phyloP scores from a whole-genome alignment of 2,797 vertebrate genomes.

The Tapirus indicus region DNA sequence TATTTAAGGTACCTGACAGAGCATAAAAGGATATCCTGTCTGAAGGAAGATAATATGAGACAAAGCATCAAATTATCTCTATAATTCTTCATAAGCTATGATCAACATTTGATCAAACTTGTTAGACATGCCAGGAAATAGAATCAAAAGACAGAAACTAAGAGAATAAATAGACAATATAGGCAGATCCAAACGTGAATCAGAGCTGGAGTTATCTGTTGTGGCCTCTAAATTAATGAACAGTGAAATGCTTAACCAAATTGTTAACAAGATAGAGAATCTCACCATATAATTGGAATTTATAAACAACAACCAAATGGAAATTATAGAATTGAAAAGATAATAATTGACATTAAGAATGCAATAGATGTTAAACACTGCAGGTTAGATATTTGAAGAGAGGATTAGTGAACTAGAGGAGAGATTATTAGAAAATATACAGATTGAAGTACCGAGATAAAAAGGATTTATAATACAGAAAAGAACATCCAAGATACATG shows the following conservation, averaged over 20 bases:
- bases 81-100: neutral
- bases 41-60: neutral
- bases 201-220: neutral
- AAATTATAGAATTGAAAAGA: conserved; percentile 11
- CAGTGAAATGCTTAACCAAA: neutral
- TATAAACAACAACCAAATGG: neutral
- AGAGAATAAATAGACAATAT: neutral
- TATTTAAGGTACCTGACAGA: neutral
- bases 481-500: neutral
- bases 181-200: neutral
- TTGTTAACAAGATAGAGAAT: neutral
- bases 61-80: neutral
- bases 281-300: neutral
- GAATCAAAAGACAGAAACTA: neutral
- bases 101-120: neutral
- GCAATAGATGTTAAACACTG: neutral
- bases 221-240: neutral
- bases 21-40: neutral
- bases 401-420: neutral
- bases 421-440: neutral
- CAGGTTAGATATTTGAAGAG: neutral
- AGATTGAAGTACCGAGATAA: neutral
- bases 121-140: neutral
- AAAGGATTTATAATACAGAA: neutral
- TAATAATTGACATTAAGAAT: neutral